A percentile compares a stretch with the other conserved stretches of the same genome.
Conservation (phyloP, 2,113 vertebrate genomes). For the Gorilla gorilla region DNA sequence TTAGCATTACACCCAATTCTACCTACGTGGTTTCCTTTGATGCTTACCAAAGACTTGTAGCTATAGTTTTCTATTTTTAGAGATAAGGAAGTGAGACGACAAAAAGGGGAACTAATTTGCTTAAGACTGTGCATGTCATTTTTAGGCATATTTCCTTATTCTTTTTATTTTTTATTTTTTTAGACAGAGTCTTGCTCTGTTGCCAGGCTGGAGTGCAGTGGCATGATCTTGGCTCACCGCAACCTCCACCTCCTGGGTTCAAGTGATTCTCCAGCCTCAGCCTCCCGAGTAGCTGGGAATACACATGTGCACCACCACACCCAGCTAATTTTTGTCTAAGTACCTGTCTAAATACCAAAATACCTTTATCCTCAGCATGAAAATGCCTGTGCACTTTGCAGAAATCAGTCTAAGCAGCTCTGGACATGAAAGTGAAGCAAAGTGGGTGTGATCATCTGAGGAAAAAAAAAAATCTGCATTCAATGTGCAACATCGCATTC, state of each 20-base stretch:
- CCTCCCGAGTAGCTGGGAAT: too few species aligned
- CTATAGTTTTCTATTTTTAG: background rate
- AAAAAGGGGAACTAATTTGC: background rate
- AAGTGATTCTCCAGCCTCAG: too few species aligned
- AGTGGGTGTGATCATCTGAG: background rate
- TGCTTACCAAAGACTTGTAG: background rate
- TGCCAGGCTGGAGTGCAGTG: too few species aligned
- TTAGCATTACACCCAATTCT: background rate
- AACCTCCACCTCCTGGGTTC: too few species aligned
- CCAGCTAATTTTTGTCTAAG: too few species aligned
- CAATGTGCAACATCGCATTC: accelerated
- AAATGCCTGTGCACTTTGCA: background rate
- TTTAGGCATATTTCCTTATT: background rate
- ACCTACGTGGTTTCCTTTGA: background rate
- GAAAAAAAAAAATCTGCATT: background rate
- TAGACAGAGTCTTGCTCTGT: too few species aligned
- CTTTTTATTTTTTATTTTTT: background rate
- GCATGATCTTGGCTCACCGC: too few species aligned
- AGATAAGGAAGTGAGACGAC: background rate
- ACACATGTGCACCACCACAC: accelerated
- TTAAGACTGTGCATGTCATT: background rate
- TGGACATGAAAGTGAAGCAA: background rate
- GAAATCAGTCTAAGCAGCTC: background rate
- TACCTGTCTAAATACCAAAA: background rate
- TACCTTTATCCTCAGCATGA: background rate